Base-by-base conservation (phyloP, 2,113 vertebrate genomes). In the Pseudorasbora parva region DNA sequence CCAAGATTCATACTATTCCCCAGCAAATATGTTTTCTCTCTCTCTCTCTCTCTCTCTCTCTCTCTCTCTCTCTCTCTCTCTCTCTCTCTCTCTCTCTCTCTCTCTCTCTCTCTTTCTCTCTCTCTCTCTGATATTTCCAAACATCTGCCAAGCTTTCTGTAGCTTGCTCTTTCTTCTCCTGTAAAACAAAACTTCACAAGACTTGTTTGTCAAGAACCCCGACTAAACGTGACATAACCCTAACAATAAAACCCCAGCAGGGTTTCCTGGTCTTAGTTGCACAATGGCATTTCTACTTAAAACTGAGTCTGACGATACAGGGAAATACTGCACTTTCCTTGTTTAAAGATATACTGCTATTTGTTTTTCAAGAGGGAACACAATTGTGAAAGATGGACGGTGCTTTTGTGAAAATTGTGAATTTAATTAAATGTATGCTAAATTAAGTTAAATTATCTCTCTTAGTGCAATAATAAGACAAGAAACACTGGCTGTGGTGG, bases 111-210 rank as follows among this genome's bases (percentile, higher is more conserved):
- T 21, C 57, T 11, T 25, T 83, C 1, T 51, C 49, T 51, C 45
- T 45, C 25, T 64, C 3, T 21, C 57, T 11, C 33, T 83, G 57
- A 86, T 69, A 66, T 82, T 81, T 85, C 59, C 64, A 77, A 23
- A 78, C 43, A 41, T 73, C 78, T 74, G 33, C 75, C 43, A 64
- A 21, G 30, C 78, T 71, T 51, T 76, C 71, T 78, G 84, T 33
- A 54, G 45, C 56, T 74, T 30, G 5, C 12, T 33, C 25, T 80
- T 77, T 74, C 15, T 79, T 80, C 25, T 69, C 19, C 25, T 0
- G 21, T 78, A 78, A 78, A 73, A 17, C 0, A 8, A 49, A 60
- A 68, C 74, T 49, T 84, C 71, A 73, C 17, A 56, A 10, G 27
- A 56, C 27, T 73, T 21, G 43, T 84, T 84, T 69, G 56, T 56